phyloP scores from a whole-genome alignment of 2,113 vertebrate genomes.

The Barnardius zonarius region DNA sequence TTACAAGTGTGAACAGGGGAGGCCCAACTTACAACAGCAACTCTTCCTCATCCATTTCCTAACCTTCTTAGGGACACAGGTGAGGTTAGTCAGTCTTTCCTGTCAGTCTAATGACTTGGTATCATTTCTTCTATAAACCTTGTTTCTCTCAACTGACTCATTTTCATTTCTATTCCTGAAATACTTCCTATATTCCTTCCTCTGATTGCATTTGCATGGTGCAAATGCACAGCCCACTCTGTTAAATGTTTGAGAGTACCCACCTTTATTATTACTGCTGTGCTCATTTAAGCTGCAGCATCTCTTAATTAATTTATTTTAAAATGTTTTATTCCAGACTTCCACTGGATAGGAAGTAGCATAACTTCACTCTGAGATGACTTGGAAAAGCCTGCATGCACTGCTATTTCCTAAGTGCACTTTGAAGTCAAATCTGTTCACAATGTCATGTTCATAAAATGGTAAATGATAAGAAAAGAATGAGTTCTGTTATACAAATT shows the following conservation, averaged over 20 bases:
- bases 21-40: background rate
- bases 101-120: background rate
- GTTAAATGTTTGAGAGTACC: background rate
- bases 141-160: background rate
- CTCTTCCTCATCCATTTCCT: background rate
- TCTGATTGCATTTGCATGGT: background rate
- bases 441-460: slow-evolving; percentile 39
- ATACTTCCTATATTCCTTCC: background rate
- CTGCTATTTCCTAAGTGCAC: slow-evolving; percentile 9
- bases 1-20: background rate
- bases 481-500: slow-evolving; percentile 57
- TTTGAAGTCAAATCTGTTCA: slow-evolving; percentile 55
- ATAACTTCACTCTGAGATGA: background rate
- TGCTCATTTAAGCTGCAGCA: background rate
- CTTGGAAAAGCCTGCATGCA: background rate
- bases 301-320: background rate
- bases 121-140: background rate
- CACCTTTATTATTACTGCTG: background rate
- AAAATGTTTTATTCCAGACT: background rate
- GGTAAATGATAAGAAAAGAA: slow-evolving; percentile 54
- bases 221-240: background rate
- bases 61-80: background rate
- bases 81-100: background rate
- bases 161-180: background rate
- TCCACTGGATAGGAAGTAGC: background rate